Conservation (phyloP, 2,113 vertebrate genomes). For the Micromys minutus region DNA sequence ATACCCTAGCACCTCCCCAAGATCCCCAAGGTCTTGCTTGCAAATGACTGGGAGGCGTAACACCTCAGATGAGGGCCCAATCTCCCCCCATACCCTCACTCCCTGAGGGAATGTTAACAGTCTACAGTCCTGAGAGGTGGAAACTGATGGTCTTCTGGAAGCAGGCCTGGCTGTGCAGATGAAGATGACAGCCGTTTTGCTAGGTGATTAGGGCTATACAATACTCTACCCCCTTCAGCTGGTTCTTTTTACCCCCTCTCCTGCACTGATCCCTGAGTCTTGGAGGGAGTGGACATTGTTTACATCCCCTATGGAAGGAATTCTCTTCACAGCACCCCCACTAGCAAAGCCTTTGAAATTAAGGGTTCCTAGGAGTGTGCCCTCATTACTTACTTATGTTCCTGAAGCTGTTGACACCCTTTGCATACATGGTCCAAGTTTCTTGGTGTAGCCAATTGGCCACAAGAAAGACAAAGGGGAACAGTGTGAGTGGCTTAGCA, state of each 20-base stretch:
- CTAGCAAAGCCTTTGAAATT: neutral
- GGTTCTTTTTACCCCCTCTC: neutral
- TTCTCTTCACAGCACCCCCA: neutral
- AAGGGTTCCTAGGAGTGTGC: neutral
- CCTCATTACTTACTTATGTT: neutral
- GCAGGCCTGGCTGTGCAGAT: neutral
- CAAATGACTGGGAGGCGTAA: neutral
- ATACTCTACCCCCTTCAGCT: neutral
- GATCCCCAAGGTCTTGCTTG: neutral
- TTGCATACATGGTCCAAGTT: neutral
- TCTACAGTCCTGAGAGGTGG: neutral
- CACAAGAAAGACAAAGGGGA: constrained; percentile 59
- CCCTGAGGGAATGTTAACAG: neutral
- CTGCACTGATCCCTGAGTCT: neutral
- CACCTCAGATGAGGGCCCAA: neutral
- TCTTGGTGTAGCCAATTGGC: constrained; percentile 42
- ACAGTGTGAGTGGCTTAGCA: neutral
- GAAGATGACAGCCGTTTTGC: neutral
- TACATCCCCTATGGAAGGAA: neutral
- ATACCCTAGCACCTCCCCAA: neutral
- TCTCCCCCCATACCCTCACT: neutral
- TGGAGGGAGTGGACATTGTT: neutral
- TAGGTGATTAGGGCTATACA: neutral
- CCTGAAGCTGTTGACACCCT: neutral
- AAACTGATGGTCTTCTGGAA: neutral